Evolutionary conservation across 1,140 invertebrate species (phyloP).

Genomic region (Tetraneura akinire): DNA sequence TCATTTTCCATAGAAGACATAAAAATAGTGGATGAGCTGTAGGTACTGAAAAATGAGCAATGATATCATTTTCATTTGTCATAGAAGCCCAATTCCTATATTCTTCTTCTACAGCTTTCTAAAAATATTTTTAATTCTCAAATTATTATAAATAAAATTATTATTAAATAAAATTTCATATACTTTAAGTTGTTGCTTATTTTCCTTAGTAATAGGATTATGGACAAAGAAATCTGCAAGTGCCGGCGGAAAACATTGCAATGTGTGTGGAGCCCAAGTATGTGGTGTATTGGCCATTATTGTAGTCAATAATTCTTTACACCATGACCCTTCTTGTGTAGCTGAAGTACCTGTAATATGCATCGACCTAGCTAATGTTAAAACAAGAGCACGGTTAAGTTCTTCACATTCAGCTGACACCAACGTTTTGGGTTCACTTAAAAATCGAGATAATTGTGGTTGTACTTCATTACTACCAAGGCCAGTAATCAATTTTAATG

Average conservation of each 20-base stretch:
- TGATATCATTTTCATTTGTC: conserved; percentile 95
- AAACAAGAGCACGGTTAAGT: conserved; percentile 84
- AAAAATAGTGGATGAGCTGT: conserved; percentile 86
- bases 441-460: conserved; percentile 81
- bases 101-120: conserved; percentile 89
- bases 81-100: conserved; percentile 95
- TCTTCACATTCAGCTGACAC: conserved; percentile 94
- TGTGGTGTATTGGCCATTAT: conserved; percentile 94
- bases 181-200: conserved; percentile 82
- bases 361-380: conserved; percentile 91
- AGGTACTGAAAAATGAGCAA: conserved; percentile 89
- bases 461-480: conserved; percentile 90
- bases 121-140: conserved; percentile 46
- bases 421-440: conserved; percentile 84
- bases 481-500: conserved; percentile 71
- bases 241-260: conserved; percentile 87
- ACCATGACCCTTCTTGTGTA: conserved; percentile 76
- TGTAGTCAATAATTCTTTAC: conserved; percentile 83
- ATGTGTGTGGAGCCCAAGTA: conserved; percentile 88
- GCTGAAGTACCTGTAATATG: conserved; percentile 75
- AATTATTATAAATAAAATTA: background rate
- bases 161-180: background rate
- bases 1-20: conserved; percentile 93
- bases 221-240: conserved; percentile 85
- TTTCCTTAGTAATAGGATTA: conserved; percentile 81